phyloP scores from a whole-genome alignment of 2,113 vertebrate species.

The Sporophila hypoxantha region DNA sequence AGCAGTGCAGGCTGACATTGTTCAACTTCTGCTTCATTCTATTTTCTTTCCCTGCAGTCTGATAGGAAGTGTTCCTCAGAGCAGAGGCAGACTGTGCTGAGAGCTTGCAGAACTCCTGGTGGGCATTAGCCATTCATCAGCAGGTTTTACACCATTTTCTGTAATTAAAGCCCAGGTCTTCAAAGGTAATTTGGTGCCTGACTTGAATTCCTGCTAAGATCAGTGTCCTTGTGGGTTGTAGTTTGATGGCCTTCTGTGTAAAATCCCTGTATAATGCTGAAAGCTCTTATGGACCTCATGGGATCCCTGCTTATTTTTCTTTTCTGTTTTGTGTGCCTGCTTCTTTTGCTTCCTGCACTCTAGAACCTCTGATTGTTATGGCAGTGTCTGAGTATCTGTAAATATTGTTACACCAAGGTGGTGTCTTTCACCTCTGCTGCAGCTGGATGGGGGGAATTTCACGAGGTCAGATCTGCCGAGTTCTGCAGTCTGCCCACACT shows the following conservation, averaged over 20 bases:
- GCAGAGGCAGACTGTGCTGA: neutral
- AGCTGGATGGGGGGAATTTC: neutral
- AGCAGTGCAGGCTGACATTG: neutral
- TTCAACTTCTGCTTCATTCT: neutral
- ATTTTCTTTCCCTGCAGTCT: neutral
- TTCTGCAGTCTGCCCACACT: rapidly evolving
- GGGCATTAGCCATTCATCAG: neutral
- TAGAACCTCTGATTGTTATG: neutral
- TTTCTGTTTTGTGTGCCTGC: neutral
- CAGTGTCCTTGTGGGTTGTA: neutral
- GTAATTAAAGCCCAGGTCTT: neutral
- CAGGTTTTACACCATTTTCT: neutral
- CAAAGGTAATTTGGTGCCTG: neutral
- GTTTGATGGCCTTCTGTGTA: neutral
- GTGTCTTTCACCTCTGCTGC: neutral
- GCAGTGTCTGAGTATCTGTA: neutral
- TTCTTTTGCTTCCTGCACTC: neutral
- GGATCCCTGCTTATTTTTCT: neutral
- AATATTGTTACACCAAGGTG: neutral
- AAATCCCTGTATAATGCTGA: neutral
- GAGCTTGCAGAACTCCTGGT: neutral
- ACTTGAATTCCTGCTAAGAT: neutral
- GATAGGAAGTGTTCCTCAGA: neutral
- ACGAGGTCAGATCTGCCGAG: rapidly evolving
- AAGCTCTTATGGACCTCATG: neutral